Conservation (phyloP, 2,888 invertebrate species). For the Trichogramma dendrolimi region DNA sequence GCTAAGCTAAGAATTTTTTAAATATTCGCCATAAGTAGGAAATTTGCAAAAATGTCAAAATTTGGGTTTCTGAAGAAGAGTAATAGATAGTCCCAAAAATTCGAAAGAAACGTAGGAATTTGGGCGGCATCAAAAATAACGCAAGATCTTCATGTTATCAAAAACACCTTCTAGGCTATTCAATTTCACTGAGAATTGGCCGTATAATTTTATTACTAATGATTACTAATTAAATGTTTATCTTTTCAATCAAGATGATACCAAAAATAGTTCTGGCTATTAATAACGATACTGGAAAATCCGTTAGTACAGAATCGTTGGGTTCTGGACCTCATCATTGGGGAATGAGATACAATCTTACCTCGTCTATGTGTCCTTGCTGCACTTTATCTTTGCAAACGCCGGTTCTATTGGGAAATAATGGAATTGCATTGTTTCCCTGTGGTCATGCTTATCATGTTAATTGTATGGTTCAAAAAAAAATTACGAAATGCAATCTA, state of each 20-base stretch:
- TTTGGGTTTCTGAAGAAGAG: too few species aligned
- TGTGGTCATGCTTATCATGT: conserved; percentile 65
- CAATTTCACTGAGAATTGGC: too few species aligned
- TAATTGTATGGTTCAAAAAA: conserved; percentile 59
- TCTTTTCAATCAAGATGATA: conserved; percentile 8
- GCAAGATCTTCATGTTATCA: too few species aligned
- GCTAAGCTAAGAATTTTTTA: too few species aligned
- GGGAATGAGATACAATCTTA: conserved; percentile 53
- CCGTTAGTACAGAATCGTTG: conserved; percentile 44
- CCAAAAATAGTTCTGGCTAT: conserved; percentile 28
- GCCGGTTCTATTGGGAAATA: conserved; percentile 59
- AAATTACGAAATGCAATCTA: conserved; percentile 51
- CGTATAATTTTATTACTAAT: not conserved
- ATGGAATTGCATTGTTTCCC: conserved; percentile 61
- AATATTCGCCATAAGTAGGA: too few species aligned
- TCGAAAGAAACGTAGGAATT: too few species aligned
- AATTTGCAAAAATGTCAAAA: too few species aligned
- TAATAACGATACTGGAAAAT: conserved; percentile 37
- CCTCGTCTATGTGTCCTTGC: conserved; percentile 51
- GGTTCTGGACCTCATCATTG: conserved; percentile 52
- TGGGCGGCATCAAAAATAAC: too few species aligned
- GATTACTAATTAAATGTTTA: not conserved
- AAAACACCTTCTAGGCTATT: too few species aligned
- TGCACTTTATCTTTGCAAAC: conserved; percentile 62
- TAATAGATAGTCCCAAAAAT: too few species aligned